phyloP scores from a whole-genome alignment of 2,113 vertebrate genomes.

The Emydura subglobosa region DNA sequence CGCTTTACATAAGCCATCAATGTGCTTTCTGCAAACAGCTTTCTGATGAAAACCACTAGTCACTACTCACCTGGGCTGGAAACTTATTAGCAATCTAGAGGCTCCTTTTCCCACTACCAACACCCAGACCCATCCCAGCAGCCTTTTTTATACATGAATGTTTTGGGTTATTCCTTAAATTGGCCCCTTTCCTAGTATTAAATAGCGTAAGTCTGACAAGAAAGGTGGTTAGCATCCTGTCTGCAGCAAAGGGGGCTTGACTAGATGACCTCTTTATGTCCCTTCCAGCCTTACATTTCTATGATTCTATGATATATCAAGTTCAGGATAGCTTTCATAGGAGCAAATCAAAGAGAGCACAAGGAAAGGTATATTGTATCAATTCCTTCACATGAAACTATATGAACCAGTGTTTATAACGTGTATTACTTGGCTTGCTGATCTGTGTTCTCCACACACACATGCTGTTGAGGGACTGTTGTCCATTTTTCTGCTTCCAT shows the following conservation, averaged over 20 bases:
- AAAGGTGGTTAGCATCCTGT: neutral
- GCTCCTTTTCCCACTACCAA: neutral
- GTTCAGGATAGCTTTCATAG: neutral
- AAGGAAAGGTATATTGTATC: slow-evolving; percentile 50
- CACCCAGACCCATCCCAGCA: neutral
- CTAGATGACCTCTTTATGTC: neutral
- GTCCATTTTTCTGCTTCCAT: slow-evolving; percentile 97
- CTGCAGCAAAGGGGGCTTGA: neutral
- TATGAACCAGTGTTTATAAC: slow-evolving; percentile 29
- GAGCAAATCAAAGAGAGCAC: neutral
- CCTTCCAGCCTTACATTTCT: neutral
- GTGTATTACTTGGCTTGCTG: slow-evolving; percentile 93
- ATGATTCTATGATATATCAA: neutral
- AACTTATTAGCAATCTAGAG: too few relatives aligned
- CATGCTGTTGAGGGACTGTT: slow-evolving; percentile 92
- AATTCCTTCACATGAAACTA: slow-evolving; percentile 27
- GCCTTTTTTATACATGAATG: neutral
- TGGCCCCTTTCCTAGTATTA: neutral
- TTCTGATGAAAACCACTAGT: neutral
- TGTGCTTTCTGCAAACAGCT: neutral
- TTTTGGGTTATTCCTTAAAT: neutral
- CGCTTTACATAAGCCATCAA: neutral
- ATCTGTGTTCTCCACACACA: slow-evolving; percentile 97
- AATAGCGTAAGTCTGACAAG: fast-evolving
- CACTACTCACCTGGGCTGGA: neutral